Conservation (phyloP, 2,113 vertebrate genomes). For the Promerops cafer region DNA sequence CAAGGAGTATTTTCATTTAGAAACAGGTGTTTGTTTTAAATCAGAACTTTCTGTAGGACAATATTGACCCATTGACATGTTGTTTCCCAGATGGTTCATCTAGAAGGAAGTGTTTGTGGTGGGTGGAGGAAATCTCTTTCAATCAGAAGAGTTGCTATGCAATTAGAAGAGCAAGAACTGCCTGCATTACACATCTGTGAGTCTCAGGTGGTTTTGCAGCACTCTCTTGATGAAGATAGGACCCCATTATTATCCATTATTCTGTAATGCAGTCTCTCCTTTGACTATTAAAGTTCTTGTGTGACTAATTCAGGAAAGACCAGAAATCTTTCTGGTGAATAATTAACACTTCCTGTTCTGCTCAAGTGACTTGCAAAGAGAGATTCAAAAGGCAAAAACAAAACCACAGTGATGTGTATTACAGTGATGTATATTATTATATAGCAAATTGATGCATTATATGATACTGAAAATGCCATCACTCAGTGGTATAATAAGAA, state of each 20-base stretch:
- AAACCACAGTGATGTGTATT: not conserved
- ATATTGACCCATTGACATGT: not conserved
- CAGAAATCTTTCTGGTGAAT: slow-evolving; percentile 42
- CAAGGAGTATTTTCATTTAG: not conserved
- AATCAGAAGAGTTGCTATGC: slow-evolving; percentile 12
- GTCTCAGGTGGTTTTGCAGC: slow-evolving; percentile 25
- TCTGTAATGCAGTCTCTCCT: not conserved
- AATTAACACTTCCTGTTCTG: slow-evolving; percentile 32
- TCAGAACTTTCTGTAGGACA: not conserved
- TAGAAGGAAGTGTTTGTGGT: slow-evolving; percentile 15
- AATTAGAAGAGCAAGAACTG: slow-evolving; percentile 17
- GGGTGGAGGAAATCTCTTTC: slow-evolving; percentile 19
- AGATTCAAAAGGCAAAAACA: not conserved
- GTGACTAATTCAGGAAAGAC: slow-evolving; percentile 48
- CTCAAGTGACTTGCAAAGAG: not conserved
- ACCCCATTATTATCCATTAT: slow-evolving; percentile 45
- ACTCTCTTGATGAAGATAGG: not conserved
- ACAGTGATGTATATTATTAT: not conserved
- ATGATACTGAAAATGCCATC: not conserved
- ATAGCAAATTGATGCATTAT: not conserved
- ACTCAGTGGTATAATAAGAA: not conserved
- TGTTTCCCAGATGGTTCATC: not conserved
- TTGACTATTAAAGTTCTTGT: not conserved
- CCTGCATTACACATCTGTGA: slow-evolving; percentile 4
- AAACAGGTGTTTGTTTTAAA: slow-evolving; percentile 4